Conservation (phyloP, 2,113 vertebrate species). For the Eclectus roratus region DNA sequence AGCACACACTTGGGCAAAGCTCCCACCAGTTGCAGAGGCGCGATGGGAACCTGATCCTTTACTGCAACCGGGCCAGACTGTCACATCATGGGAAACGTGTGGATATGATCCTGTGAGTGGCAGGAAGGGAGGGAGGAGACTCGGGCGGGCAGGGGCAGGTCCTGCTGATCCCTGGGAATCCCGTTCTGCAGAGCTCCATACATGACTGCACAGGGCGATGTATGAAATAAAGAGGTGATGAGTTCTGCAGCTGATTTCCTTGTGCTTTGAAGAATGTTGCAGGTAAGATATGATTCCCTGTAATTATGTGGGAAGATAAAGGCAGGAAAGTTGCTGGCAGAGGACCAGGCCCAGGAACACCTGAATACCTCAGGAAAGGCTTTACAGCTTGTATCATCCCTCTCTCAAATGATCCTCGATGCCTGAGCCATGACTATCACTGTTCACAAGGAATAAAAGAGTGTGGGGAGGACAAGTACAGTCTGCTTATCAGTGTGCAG, state of each 20-base stretch:
- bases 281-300: slow-evolving; percentile 28
- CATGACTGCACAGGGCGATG: neutral
- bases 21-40: neutral
- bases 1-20: neutral
- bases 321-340: neutral
- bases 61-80: neutral
- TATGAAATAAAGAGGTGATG: slow-evolving; percentile 38
- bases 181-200: rapidly evolving
- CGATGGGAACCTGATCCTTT: rapidly evolving
- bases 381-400: neutral
- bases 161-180: rapidly evolving
- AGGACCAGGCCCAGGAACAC: neutral
- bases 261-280: slow-evolving; percentile 27
- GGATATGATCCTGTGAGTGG: neutral
- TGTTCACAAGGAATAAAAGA: neutral
- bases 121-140: neutral
- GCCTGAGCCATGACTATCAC: neutral
- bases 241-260: slow-evolving; percentile 49
- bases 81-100: neutral
- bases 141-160: neutral
- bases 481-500: neutral
- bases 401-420: neutral
- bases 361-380: neutral
- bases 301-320: slow-evolving; percentile 17
- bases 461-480: neutral